A percentile compares a stretch with the other conserved stretches of the same genome.
phyloP scores from a whole-genome alignment of 2,888 invertebrate genomes.

The Pseudeuparius sepicola region DNA sequence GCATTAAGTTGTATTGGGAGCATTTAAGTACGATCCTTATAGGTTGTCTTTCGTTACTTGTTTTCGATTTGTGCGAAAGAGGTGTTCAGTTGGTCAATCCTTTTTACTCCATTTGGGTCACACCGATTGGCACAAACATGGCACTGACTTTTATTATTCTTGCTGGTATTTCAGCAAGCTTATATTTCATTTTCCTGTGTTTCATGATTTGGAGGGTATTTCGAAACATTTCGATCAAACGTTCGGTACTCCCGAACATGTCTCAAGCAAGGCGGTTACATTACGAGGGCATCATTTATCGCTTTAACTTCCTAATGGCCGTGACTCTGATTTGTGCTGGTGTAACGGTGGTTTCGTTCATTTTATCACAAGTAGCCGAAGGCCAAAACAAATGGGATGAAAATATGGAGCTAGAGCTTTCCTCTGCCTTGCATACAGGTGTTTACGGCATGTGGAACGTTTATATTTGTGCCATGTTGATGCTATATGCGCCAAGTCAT shows the following conservation, averaged over 20 bases:
- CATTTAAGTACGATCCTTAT: constrained; percentile 87
- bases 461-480: constrained; percentile 89
- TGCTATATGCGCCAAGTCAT: constrained; percentile 94
- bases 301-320: constrained; percentile 96
- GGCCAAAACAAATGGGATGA: constrained; percentile 96
- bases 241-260: constrained; percentile 83
- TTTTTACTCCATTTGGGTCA: constrained; percentile 98
- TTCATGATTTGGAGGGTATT: constrained; percentile 91
- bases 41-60: constrained; percentile 81
- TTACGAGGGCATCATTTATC: constrained; percentile 94
- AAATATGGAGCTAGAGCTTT: constrained; percentile 72
- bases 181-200: constrained; percentile 88
- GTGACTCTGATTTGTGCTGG: constrained; percentile 90
- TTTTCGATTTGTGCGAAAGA: constrained; percentile 95
- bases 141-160: constrained; percentile 76
- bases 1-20: constrained; percentile 83
- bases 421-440: constrained; percentile 96
- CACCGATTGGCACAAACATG: constrained; percentile 80
- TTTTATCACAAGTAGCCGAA: constrained; percentile 86
- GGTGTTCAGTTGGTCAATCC: constrained; percentile 94
- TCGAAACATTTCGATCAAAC: constrained; percentile 82
- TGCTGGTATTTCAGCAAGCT: constrained; percentile 81
- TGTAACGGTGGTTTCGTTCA: constrained; percentile 80
- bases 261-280: constrained; percentile 82
- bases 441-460: constrained; percentile 99